Percentiles rank a stretch among this genome's conserved stretches.
Evolutionary conservation across 2,888 invertebrate species (phyloP).

Genomic region (Lamellibrachia columna): DNA sequence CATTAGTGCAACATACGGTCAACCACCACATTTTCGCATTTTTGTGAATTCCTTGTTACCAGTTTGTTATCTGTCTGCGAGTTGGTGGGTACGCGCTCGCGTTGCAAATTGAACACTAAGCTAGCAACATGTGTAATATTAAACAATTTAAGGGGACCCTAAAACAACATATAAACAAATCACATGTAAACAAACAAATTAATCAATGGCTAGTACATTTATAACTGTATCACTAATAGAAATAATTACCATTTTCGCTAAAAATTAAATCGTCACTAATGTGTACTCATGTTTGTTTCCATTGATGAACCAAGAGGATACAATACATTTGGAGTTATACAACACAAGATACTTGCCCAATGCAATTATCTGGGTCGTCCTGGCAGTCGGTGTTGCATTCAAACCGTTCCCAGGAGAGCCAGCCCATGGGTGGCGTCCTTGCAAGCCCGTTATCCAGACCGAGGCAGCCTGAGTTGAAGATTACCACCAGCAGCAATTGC

Average conservation of each 20-base stretch:
- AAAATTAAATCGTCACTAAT: no score
- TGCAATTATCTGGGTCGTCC: conserved; percentile 58
- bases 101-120: not conserved
- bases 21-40: not conserved
- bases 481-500: not conserved
- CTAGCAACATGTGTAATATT: no score
- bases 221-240: no score
- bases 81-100: not conserved
- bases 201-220: no score
- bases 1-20: not conserved
- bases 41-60: not conserved
- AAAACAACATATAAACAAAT: no score
- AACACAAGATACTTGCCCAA: conserved; percentile 47
- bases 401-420: conserved; percentile 63
- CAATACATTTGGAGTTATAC: conserved; percentile 10
- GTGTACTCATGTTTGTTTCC: not conserved
- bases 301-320: not conserved
- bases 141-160: no score
- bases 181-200: no score
- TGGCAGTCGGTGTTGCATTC: conserved; percentile 58
- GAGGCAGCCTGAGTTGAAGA: not conserved
- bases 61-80: not conserved
- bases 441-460: conserved; percentile 60
- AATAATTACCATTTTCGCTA: no score
- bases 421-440: conserved; percentile 63